Evolutionary conservation across 2,113 vertebrate species (phyloP).

Genomic region (Smithornis capensis): DNA sequence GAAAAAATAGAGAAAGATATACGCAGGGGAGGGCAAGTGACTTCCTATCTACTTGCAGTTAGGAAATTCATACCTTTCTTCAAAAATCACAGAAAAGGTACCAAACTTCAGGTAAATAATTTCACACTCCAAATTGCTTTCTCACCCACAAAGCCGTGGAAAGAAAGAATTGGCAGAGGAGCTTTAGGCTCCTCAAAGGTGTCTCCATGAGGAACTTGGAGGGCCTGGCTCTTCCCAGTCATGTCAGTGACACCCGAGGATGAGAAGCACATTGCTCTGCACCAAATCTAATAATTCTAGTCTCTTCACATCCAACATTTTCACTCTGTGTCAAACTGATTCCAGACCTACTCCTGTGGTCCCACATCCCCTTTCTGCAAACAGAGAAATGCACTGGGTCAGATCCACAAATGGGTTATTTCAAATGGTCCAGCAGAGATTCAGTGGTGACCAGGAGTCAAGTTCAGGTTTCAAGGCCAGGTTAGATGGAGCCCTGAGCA

Average conservation of each 20-base stretch:
- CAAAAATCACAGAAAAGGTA: neutral
- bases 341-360: neutral
- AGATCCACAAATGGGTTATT: neutral
- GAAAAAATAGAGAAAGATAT: neutral
- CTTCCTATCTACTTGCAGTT: neutral
- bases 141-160: neutral
- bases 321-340: accelerated
- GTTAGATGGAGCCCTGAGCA: neutral
- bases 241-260: neutral
- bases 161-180: neutral
- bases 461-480: neutral
- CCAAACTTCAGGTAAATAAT: neutral
- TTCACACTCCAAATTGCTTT: neutral
- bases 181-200: neutral
- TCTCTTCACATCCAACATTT: neutral
- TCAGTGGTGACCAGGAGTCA: neutral
- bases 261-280: neutral
- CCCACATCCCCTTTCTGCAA: neutral
- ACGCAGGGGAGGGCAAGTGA: neutral
- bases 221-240: neutral
- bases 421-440: neutral
- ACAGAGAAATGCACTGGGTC: neutral
- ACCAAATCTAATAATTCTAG: neutral
- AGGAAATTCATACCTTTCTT: neutral
- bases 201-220: neutral